Evolutionary conservation across 1,140 invertebrate genomes (phyloP), one percentile per base, ranked within the genome.

Genomic region (Mamestra configurata): DNA sequence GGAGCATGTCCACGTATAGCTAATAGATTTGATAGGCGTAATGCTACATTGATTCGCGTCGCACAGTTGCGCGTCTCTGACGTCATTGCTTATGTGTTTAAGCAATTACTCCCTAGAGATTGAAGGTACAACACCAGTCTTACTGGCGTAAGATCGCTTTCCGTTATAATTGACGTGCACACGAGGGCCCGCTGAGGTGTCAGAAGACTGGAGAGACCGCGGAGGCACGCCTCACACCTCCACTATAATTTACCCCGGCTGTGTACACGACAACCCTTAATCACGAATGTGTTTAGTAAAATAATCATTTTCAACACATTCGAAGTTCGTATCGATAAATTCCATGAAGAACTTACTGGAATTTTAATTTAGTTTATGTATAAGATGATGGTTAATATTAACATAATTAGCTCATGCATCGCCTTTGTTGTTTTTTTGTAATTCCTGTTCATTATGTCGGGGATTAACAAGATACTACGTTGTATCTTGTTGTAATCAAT

Each of bases 151-250:
- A 78, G 76, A 64, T 77, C 49, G 64, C 27, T 77, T 88, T 80
- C 89, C 89, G 89, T 90, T 90, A 90, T 90, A 90, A 90, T 90
- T 79, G 84, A 79, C 79, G 73, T 78, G 80, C 78, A 82, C 79
- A 79, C 79, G 79, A 71, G 51, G 64, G 77, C 76, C 57, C 77
- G 79, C 43, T 70, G 80, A 87, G 85, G 86, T 88, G 88, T 90
- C 88, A 84, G 86, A 80, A 72, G 76, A 77, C 53, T 72, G 46
- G 83, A 75, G 68, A 71, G 80, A 46, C 76, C 76, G 73, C 35
- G 61, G 43, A 53, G 59, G 61, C 79, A 71, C 70, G 75, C 82
- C 82, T 81, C 59, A 31, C 75, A 78, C 24, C 68, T 82, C 70
- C 80, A 81, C 85, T 89, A 82, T 89, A 90, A 90, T 90, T 89